Conservation (phyloP, 2,888 invertebrate genomes). For the Atherix ibis region DNA sequence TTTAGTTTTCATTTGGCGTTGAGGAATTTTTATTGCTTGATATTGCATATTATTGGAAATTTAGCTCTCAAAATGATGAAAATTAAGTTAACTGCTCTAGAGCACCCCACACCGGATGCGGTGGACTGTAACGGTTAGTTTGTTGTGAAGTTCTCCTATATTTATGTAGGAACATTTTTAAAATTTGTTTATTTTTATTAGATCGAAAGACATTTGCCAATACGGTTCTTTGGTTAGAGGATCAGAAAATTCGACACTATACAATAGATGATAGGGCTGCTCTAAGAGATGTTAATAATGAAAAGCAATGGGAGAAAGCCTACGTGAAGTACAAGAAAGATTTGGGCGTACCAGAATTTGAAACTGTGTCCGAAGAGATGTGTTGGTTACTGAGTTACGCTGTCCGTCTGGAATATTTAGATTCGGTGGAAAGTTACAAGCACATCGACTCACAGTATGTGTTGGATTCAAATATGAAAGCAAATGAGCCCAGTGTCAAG, state of each 20-base stretch:
- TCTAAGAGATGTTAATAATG: constrained; percentile 49
- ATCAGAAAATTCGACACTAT: constrained; percentile 80
- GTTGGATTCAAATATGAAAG: constrained; percentile 38
- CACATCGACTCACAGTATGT: constrained; percentile 44
- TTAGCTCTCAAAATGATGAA: too few relatives aligned
- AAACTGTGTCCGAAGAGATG: constrained; percentile 48
- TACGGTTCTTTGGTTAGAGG: constrained; percentile 80
- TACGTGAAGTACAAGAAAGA: constrained; percentile 61
- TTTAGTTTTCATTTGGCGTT: too few relatives aligned
- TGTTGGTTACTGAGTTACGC: constrained; percentile 80
- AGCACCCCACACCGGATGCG: constrained; percentile 56
- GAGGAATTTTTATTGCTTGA: too few relatives aligned
- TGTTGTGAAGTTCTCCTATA: constrained; percentile 3
- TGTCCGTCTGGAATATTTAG: constrained; percentile 65
- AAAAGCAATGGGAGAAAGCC: constrained; percentile 50
- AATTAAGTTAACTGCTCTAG: constrained; percentile 59
- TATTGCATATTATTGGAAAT: too few relatives aligned
- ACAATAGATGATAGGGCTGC: constrained; percentile 63
- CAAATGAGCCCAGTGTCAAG: constrained; percentile 52
- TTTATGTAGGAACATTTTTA: not conserved
- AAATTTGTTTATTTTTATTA: constrained; percentile 29
- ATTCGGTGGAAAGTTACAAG: constrained; percentile 56
- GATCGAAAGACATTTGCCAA: constrained; percentile 67
- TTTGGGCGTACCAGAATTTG: constrained; percentile 53
- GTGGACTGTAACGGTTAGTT: constrained; percentile 55